These are phyloP conservation scores for Parasteatoda lunata DNA, from an alignment of 2,888 invertebrate species.

Conservation along the genomic window DNA sequence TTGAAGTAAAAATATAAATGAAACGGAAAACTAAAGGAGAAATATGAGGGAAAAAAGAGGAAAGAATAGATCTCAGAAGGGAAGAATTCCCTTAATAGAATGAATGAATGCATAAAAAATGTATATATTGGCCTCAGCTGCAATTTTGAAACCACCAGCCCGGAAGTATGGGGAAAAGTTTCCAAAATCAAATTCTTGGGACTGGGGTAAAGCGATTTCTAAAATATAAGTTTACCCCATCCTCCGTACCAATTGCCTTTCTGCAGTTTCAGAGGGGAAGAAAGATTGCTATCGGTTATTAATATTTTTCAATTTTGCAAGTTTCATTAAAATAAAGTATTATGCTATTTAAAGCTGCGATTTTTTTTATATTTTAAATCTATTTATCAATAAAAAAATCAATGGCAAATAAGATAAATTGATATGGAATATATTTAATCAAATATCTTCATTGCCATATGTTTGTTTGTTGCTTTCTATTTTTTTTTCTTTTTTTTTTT, in stretches of 20 bases:
- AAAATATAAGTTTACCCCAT: background rate
- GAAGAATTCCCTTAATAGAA: constrained; percentile 36
- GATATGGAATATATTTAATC: too few relatives aligned
- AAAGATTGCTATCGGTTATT: background rate
- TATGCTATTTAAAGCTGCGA: background rate
- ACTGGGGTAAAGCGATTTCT: background rate
- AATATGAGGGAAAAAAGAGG: constrained; percentile 10
- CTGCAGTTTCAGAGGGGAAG: background rate
- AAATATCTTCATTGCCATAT: too few relatives aligned
- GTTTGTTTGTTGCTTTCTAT: too few relatives aligned
- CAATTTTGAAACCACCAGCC: constrained; percentile 35
- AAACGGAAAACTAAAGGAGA: constrained; percentile 9
- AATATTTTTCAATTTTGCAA: background rate
- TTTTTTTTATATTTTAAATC: too few relatives aligned
- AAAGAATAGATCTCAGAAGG: constrained; percentile 27
- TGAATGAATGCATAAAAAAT: constrained; percentile 44
- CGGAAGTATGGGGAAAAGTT: constrained; percentile 28
- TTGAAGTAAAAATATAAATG: too few relatives aligned
- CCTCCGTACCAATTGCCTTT: background rate
- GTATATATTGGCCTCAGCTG: constrained; percentile 40
- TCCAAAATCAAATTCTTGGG: constrained; percentile 43
- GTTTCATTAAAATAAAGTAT: background rate
- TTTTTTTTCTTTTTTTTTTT: too few relatives aligned
- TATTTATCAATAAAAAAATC: too few relatives aligned
- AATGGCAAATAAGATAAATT: too few relatives aligned